Conservation (phyloP, 2,113 vertebrate species). For the Phalacrocorax carbo region DNA sequence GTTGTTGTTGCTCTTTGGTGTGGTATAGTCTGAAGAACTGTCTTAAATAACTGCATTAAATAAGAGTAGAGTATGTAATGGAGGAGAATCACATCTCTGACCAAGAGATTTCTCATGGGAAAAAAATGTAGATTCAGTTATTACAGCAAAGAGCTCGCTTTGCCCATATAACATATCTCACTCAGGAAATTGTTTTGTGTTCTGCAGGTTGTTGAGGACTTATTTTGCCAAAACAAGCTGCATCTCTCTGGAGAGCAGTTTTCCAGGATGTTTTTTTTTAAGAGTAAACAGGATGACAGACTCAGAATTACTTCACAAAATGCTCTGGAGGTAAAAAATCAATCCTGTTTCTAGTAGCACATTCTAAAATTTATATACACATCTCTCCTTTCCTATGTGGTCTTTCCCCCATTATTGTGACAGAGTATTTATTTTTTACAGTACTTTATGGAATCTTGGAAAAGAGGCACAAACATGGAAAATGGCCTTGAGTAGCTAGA, state of each 20-base stretch:
- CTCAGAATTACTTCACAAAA: not conserved
- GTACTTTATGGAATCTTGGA: not conserved
- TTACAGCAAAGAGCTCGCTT: not conserved
- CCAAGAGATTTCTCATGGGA: not conserved
- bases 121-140: not conserved
- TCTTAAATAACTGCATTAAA: not conserved
- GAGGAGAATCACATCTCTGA: not conserved
- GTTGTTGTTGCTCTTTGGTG: not conserved
- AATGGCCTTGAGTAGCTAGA: not conserved
- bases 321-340: not conserved
- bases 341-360: not conserved
- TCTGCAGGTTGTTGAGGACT: not conserved
- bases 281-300: not conserved
- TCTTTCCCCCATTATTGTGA: not conserved
- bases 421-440: not conserved
- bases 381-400: not conserved
- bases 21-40: not conserved
- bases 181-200: not conserved
- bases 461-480: not conserved
- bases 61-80: not conserved
- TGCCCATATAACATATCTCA: not conserved
- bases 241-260: not conserved
- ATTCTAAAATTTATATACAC: not conserved
- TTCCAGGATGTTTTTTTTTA: not conserved
- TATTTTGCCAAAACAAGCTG: not conserved